Evolutionary conservation across 2,797 vertebrate species (phyloP).

Genomic region (Jordanella pulchra): DNA sequence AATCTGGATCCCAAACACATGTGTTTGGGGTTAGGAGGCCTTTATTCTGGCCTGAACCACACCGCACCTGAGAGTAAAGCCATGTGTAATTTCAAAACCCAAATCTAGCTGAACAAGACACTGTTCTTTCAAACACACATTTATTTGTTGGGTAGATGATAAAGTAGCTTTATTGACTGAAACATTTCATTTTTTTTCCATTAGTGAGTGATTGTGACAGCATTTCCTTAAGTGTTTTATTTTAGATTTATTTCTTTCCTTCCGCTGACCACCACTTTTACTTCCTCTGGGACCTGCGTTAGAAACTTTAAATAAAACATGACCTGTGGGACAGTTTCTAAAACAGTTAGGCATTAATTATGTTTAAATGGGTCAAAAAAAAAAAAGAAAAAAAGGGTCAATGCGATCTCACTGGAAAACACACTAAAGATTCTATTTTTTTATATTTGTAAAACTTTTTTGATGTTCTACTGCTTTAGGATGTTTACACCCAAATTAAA

Average conservation of each 20-base stretch:
- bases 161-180: neutral
- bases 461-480: too few species aligned
- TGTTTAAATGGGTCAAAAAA: neutral
- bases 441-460: too few species aligned
- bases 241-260: neutral
- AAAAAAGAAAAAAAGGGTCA: too few species aligned
- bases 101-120: neutral
- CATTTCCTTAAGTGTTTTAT: constrained; percentile 5
- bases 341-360: neutral
- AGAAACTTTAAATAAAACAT: constrained; percentile 12
- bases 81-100: neutral
- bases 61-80: neutral
- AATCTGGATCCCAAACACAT: neutral
- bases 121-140: neutral
- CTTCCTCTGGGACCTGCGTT: constrained; percentile 39
- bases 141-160: neutral
- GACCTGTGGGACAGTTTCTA: constrained; percentile 6
- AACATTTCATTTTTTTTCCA: neutral
- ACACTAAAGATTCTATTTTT: too few species aligned
- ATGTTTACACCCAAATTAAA: too few species aligned
- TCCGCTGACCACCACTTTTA: constrained; percentile 13
- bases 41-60: neutral
- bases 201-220: neutral
- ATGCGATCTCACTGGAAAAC: neutral
- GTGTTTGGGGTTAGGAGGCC: neutral